Evolutionary conservation across 1,140 invertebrate genomes (phyloP).

Genomic region (Venustaconcha ellipsiformis): DNA sequence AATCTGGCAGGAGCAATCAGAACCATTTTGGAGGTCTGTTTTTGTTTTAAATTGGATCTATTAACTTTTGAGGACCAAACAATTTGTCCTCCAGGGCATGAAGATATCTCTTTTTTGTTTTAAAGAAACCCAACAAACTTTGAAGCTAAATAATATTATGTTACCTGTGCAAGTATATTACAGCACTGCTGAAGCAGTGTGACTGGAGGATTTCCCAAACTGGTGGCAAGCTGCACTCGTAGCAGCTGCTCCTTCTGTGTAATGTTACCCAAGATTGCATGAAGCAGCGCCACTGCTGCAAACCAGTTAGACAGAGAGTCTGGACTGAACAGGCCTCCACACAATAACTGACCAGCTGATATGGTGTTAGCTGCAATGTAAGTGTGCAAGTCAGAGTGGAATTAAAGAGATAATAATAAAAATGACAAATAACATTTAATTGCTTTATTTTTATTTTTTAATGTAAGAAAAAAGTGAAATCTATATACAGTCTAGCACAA

Average conservation of each 20-base stretch:
- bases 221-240: slow-evolving; percentile 89
- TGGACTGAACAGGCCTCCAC: slow-evolving; percentile 90
- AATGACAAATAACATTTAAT: too few species aligned
- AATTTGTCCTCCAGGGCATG: too few species aligned
- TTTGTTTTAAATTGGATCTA: too few species aligned
- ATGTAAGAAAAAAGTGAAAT: too few species aligned
- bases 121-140: background rate
- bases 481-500: too few species aligned
- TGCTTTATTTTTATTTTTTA: too few species aligned
- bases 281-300: slow-evolving; percentile 89
- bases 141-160: background rate
- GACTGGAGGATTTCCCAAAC: slow-evolving; percentile 84
- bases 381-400: background rate
- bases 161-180: slow-evolving; percentile 81
- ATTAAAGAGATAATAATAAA: too few species aligned
- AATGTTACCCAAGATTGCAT: slow-evolving; percentile 89
- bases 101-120: background rate
- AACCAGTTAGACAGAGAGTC: slow-evolving; percentile 99
- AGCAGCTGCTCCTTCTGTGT: slow-evolving; percentile 94
- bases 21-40: too few species aligned
- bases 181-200: slow-evolving; percentile 91
- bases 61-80: too few species aligned
- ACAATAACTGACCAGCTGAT: slow-evolving; percentile 89
- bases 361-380: slow-evolving; percentile 64
- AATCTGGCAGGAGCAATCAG: too few species aligned